Evolutionary conservation across 2,888 invertebrate genomes (phyloP), one percentile per base, ranked within the genome.

Genomic region (Cephus runcator): DNA sequence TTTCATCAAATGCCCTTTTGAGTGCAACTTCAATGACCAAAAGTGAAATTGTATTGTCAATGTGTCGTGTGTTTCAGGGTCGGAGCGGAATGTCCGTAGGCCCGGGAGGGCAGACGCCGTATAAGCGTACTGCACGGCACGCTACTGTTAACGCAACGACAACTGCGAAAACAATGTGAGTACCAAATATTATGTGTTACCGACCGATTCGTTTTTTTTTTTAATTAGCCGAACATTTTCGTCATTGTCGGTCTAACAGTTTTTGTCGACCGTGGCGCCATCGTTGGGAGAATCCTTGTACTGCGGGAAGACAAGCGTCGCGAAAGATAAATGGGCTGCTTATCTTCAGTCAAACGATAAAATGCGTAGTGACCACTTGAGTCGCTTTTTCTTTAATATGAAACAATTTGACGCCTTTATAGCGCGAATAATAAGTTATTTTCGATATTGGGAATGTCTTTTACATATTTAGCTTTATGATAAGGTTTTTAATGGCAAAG

Each of bases 1-100:
- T 56, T 56, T 23, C 9, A 9, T 23, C 0, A 56, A 56, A 56
- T 56, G 23, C 56, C 56, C 23, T 23, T 23, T 56, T 56, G 23
- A 23, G 56, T 9, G 23, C 56, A 15, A 56, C 56, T 56, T 56
- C 56, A 56, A 56, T 56, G 56, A 56, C 56, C 56, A 56, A 56
- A 56, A 56, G 56, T 56, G 56, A 56, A 56, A 56, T 56, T 40
- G 40, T 40, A 40, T 40, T 56, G 56, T 56, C 11, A 33, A 71
- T 31, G 71, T 33, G 4, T 34, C 34, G 71, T 31, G 75, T 40
- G 56, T 75, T 83, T 73, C 79, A 87, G 87, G 78, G 84, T 84
- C 87, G 88, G 79, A 82, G 84, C 86, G 85, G 84, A 80, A 87
- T 86, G 87, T 84, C 85, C 80, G 83, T 83, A 83, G 85, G 82